Percentiles rank a stretch among this genome's conserved stretches.
These are phyloP conservation scores for Synanthedon tipuliformis DNA, from an alignment of 2,888 invertebrate species.

Conservation along the genomic window DNA sequence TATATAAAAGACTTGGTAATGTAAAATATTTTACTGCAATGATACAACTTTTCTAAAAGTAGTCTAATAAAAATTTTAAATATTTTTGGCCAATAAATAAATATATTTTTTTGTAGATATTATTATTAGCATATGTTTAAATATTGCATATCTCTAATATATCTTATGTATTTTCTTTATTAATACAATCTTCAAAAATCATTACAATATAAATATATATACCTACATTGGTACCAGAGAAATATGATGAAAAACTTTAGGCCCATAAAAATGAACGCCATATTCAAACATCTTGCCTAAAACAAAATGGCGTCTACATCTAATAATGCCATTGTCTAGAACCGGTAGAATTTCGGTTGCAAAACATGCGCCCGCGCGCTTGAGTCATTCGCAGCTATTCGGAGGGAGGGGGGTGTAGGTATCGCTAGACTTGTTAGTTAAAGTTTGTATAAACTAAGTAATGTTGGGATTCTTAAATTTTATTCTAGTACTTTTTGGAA, in stretches of 20 bases:
- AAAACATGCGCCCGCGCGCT: constrained; percentile 54
- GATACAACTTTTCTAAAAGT: too few species aligned
- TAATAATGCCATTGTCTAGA: constrained; percentile 66
- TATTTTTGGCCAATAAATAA: too few species aligned
- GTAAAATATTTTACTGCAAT: too few species aligned
- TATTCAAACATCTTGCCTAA: constrained; percentile 3
- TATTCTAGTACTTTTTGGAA: background rate
- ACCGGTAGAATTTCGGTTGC: constrained; percentile 69
- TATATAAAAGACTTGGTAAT: too few species aligned
- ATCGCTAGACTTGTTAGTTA: background rate
- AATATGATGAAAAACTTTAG: background rate
- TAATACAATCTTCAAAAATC: too few species aligned
- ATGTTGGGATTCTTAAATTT: background rate
- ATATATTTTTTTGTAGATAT: too few species aligned
- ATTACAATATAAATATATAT: too few species aligned
- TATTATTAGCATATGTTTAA: too few species aligned
- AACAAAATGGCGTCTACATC: constrained; percentile 57
- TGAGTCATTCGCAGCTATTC: constrained; percentile 39
- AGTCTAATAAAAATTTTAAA: too few species aligned
- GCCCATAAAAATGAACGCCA: background rate
- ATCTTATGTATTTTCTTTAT: too few species aligned
- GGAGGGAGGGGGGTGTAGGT: constrained; percentile 11
- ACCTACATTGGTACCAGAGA: background rate
- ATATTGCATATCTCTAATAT: too few species aligned
- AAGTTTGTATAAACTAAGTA: background rate